Conservation (phyloP, 2,888 invertebrate species). For the Heterodera filipjevi region DNA sequence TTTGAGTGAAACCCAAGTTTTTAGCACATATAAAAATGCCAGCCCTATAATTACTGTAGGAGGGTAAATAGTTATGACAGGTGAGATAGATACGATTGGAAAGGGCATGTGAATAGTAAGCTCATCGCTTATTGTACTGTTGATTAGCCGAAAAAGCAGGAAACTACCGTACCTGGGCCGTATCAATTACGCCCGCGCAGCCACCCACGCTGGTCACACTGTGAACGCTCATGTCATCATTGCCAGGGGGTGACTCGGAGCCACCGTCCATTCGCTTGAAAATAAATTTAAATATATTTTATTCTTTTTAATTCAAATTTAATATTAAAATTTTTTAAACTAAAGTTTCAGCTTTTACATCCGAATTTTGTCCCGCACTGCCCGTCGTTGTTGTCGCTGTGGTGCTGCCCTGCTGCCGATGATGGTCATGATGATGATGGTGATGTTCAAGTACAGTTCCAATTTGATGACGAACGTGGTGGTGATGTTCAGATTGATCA, state of each 20-base stretch:
- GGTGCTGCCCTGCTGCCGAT: not conserved
- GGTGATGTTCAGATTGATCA: not conserved
- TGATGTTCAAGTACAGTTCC: not conserved
- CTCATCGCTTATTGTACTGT: too few species aligned
- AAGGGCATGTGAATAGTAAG: too few species aligned
- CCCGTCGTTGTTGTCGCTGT: not conserved
- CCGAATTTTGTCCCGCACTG: conserved; percentile 4
- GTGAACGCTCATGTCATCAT: conserved; percentile 59
- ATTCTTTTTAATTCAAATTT: not conserved
- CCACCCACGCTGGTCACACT: conserved; percentile 49
- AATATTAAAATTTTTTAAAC: too few species aligned
- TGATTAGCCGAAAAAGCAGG: not conserved
- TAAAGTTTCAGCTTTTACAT: not conserved
- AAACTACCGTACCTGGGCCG: not conserved
- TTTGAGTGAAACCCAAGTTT: too few species aligned
- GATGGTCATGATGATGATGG: not conserved
- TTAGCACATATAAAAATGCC: too few species aligned
- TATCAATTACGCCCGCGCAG: conserved; percentile 31
- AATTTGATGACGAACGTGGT: not conserved
- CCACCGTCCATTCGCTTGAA: conserved; percentile 57
- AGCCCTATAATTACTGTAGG: too few species aligned
- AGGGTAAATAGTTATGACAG: too few species aligned
- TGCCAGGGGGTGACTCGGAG: conserved; percentile 60
- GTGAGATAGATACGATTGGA: too few species aligned
- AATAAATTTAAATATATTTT: not conserved